Evolutionary conservation across 1,140 invertebrate genomes (phyloP).

Genomic region (Meloidogyne floridensis): DNA sequence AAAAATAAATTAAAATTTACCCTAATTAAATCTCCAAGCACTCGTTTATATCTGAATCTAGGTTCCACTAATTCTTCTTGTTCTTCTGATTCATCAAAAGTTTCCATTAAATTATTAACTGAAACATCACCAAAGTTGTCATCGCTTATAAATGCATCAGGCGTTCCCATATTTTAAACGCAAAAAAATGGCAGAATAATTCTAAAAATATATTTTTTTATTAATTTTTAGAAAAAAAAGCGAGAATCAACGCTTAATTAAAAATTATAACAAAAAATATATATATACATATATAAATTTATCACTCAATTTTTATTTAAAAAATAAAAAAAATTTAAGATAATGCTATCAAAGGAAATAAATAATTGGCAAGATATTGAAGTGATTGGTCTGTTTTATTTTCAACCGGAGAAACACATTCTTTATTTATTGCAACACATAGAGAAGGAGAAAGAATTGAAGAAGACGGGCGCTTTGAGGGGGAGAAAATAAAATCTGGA

Average conservation of each 20-base stretch:
- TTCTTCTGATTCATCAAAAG: conserved; percentile 34
- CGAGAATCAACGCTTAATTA: no score
- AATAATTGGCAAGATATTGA: conserved; percentile 8
- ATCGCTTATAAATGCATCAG: background rate
- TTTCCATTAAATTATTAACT: background rate
- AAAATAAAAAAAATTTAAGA: background rate
- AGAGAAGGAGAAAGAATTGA: no score
- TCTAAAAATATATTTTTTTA: background rate
- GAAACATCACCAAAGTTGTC: background rate
- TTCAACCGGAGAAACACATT: no score
- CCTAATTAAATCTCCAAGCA: conserved; percentile 67
- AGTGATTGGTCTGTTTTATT: background rate
- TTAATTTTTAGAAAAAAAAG: background rate
- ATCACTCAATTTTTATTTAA: no score
- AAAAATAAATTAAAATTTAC: conserved; percentile 6
- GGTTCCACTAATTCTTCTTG: conserved; percentile 65
- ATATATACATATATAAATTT: no score
- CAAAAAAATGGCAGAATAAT: background rate
- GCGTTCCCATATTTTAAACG: background rate
- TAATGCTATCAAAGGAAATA: no score
- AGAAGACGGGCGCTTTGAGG: no score
- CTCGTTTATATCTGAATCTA: conserved; percentile 68
- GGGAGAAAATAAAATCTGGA: no score
- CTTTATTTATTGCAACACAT: no score
- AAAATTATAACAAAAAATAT: no score